Conservation (phyloP, 2,888 invertebrate species). For the Spilarctia lutea region DNA sequence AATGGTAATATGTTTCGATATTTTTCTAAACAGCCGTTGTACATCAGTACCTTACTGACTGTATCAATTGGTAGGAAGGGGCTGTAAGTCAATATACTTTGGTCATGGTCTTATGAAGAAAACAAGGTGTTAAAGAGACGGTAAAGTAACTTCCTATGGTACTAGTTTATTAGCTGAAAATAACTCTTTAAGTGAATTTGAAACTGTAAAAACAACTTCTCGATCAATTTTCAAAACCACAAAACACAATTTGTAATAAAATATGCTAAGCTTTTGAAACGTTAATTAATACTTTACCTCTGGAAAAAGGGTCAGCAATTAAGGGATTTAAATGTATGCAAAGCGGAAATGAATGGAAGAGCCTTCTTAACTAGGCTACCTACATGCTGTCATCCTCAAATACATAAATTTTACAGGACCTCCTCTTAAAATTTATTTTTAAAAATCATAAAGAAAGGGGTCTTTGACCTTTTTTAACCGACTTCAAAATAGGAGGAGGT, state of each 20-base stretch:
- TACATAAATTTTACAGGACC: conserved; percentile 13
- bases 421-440: background rate
- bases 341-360: conserved; percentile 45
- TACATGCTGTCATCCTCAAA: conserved; percentile 12
- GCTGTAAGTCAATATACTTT: no score
- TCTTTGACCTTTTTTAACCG: background rate
- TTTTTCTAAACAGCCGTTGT: no score
- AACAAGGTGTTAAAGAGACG: background rate
- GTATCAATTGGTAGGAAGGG: no score
- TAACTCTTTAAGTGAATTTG: background rate
- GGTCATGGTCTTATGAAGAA: background rate
- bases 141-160: no score
- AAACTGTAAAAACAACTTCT: background rate
- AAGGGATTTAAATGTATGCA: conserved; percentile 53
- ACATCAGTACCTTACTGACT: no score
- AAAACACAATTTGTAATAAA: conserved; percentile 18
- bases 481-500: no score
- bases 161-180: background rate
- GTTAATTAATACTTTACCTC: conserved; percentile 31
- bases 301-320: conserved; percentile 40
- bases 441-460: conserved; percentile 3
- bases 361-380: conserved; percentile 24
- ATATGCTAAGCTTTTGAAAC: conserved; percentile 37
- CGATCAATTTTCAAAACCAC: background rate
- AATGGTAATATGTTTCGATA: no score